These are phyloP conservation scores for Scaptomyza hsui DNA, from an alignment of 1,140 invertebrate species.

Conservation along the genomic window DNA sequence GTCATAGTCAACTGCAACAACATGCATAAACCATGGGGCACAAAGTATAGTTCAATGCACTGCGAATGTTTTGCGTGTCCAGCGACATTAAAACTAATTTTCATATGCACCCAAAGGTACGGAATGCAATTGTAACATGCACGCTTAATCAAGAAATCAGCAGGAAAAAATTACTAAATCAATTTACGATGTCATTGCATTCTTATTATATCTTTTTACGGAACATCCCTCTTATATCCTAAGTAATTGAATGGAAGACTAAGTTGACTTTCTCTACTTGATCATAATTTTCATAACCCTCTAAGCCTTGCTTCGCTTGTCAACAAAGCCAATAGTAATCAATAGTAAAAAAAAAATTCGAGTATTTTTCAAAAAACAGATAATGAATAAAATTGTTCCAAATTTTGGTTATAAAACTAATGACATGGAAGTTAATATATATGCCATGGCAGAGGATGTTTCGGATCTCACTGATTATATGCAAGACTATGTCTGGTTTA, in stretches of 20 bases:
- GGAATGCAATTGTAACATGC: neutral
- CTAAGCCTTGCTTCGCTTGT: neutral
- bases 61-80: slow-evolving; percentile 51
- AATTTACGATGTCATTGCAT: neutral
- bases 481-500: slow-evolving; percentile 26
- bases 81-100: slow-evolving; percentile 44
- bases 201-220: neutral
- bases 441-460: slow-evolving; percentile 55
- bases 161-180: neutral
- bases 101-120: slow-evolving; percentile 6
- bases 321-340: neutral
- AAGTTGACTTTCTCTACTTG: neutral
- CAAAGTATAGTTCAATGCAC: slow-evolving; percentile 57
- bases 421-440: slow-evolving; percentile 39
- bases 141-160: neutral
- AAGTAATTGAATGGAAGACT: too few relatives aligned
- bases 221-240: too few relatives aligned
- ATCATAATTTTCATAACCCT: neutral
- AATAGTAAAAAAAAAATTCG: neutral
- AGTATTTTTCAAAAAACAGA: neutral
- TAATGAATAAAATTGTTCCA: slow-evolving; percentile 2
- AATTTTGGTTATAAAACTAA: slow-evolving; percentile 24
- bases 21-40: slow-evolving; percentile 30
- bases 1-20: slow-evolving; percentile 38
- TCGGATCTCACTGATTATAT: slow-evolving; percentile 25